Percentiles rank a stretch among this genome's conserved stretches.
Conservation (phyloP, 1,140 invertebrate species). For the Liolophura sinensis region DNA sequence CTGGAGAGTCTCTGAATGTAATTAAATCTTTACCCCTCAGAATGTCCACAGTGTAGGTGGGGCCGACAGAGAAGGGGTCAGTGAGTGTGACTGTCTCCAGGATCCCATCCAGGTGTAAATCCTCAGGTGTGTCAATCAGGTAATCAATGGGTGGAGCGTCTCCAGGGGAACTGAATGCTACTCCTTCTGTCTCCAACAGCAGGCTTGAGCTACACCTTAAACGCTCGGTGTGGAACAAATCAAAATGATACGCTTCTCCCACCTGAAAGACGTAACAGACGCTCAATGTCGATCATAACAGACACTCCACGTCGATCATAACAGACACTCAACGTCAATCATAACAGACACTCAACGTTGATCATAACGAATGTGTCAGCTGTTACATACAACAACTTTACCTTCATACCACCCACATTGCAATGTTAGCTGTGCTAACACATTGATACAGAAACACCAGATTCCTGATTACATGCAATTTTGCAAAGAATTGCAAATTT, state of each 20-base stretch:
- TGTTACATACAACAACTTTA: too few species aligned
- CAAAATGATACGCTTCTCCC: slow-evolving; percentile 30
- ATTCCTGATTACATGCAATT: too few species aligned
- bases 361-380: too few species aligned
- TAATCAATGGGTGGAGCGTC: slow-evolving; percentile 28
- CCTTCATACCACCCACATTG: too few species aligned
- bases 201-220: slow-evolving; percentile 23
- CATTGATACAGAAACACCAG: too few species aligned
- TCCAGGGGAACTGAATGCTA: slow-evolving; percentile 19
- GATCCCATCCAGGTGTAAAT: slow-evolving; percentile 30
- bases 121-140: slow-evolving; percentile 19
- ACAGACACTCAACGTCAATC: background rate
- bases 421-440: too few species aligned
- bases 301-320: too few species aligned
- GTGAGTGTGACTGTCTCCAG: slow-evolving; percentile 16
- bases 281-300: background rate
- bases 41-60: slow-evolving; percentile 22
- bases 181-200: slow-evolving; percentile 24
- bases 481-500: too few species aligned
- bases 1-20: background rate
- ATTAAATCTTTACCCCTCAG: slow-evolving; percentile 16
- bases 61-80: slow-evolving; percentile 29
- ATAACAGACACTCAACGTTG: background rate
- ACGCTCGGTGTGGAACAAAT: slow-evolving; percentile 34
- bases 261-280: slow-evolving; percentile 14